A percentile compares a stretch with the other conserved stretches of the same genome.
Conservation (phyloP, 2,113 vertebrate genomes). For the Alouatta palliata region DNA sequence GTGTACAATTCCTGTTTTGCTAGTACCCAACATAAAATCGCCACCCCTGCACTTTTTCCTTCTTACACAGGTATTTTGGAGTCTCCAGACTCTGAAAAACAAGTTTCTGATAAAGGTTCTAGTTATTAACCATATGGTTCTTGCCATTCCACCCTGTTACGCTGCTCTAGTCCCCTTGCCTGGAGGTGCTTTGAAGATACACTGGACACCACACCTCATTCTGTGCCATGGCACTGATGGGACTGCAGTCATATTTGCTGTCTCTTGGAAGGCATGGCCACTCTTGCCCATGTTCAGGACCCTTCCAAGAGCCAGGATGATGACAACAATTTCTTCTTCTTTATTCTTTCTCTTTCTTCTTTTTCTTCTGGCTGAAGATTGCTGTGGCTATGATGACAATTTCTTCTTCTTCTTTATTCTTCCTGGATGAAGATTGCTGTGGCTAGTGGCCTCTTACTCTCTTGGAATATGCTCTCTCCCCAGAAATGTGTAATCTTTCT, state of each 20-base stretch:
- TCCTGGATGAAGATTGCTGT: neutral
- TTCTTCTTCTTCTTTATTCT: neutral
- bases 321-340: neutral
- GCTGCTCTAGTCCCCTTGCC: neutral
- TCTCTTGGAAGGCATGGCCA: neutral
- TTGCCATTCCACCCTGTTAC: neutral
- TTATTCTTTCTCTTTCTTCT: too few relatives aligned
- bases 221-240: neutral
- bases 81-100: neutral
- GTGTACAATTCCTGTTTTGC: neutral
- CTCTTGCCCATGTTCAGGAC: neutral
- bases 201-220: neutral
- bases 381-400: too few relatives aligned
- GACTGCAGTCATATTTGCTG: neutral
- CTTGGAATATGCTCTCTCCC: neutral
- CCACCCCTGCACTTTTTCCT: neutral
- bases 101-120: neutral
- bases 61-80: neutral
- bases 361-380: neutral
- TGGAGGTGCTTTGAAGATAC: neutral
- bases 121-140: neutral
- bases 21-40: too few relatives aligned
- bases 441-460: neutral
- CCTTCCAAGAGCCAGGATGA: neutral
- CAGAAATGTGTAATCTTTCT: neutral